Evolutionary conservation across 2,888 invertebrate genomes (phyloP).

Genomic region (Nomada flava): DNA sequence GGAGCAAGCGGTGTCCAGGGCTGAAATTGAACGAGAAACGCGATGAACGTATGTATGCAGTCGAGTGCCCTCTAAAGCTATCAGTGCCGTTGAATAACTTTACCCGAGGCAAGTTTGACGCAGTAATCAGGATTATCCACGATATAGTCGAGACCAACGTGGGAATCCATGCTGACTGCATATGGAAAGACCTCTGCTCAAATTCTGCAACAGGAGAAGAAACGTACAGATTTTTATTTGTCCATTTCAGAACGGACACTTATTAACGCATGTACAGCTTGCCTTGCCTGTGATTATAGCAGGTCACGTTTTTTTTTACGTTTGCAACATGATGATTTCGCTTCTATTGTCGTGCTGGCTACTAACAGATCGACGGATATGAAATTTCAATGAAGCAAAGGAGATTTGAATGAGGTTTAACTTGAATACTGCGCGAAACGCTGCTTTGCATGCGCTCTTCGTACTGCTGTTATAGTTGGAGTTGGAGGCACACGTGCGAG

Average conservation of each 20-base stretch:
- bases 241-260: background rate
- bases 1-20: slow-evolving; percentile 95
- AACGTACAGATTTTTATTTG: background rate
- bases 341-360: too few species aligned
- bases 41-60: slow-evolving; percentile 83
- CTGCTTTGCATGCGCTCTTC: slow-evolving; percentile 9
- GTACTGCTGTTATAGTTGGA: too few species aligned
- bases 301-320: too few species aligned
- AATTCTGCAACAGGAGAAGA: slow-evolving; percentile 66
- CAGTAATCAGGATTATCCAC: slow-evolving; percentile 97
- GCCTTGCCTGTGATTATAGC: too few species aligned
- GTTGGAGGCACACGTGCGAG: too few species aligned
- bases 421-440: slow-evolving; percentile 40
- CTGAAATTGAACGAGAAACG: slow-evolving; percentile 88
- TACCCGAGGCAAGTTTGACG: slow-evolving; percentile 93
- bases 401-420: slow-evolving; percentile 51
- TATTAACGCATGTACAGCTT: too few species aligned
- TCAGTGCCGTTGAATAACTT: slow-evolving; percentile 30
- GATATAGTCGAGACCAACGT: slow-evolving; percentile 96
- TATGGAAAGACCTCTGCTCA: slow-evolving; percentile 73
- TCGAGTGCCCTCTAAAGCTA: background rate
- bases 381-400: slow-evolving; percentile 13
- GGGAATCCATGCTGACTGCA: slow-evolving; percentile 91
- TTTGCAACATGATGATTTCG: too few species aligned
- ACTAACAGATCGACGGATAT: too few species aligned